Percentiles rank a stretch among this genome's conserved stretches.
These are phyloP conservation scores for rabbit (Oryctolagus cuniculus) DNA, from an alignment of 2,113 vertebrate genomes.

Conservation along the genomic window mOryCun1.1 NC_091453.1:66850501-66851000, in stretches of 20 bases:
- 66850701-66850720: conserved; percentile 98
- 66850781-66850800: conserved; percentile 52
- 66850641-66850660: conserved; percentile 47
- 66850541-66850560: not conserved
- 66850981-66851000: conserved; percentile 63
- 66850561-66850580: conserved; percentile 26
- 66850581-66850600: conserved; percentile 46
- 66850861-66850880: not conserved
- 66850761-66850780: conserved; percentile 95
- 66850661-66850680: conserved; percentile 15
- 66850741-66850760: conserved; percentile 99
- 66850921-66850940: conserved; percentile 29
- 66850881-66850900: not conserved
- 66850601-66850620: not conserved
- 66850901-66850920: not conserved
- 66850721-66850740: conserved; percentile 99
- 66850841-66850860: conserved; percentile 14
- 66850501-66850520: no score
- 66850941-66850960: conserved; percentile 50
- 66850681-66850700: conserved; percentile 90
- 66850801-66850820: conserved; percentile 40
- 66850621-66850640: not conserved
- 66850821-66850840: conserved; percentile 42
- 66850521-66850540: conserved; percentile 9
- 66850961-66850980: conserved; percentile 43